phyloP scores from a whole-genome alignment of 2,888 invertebrate genomes.

The Cordylochernes scorpioides region DNA sequence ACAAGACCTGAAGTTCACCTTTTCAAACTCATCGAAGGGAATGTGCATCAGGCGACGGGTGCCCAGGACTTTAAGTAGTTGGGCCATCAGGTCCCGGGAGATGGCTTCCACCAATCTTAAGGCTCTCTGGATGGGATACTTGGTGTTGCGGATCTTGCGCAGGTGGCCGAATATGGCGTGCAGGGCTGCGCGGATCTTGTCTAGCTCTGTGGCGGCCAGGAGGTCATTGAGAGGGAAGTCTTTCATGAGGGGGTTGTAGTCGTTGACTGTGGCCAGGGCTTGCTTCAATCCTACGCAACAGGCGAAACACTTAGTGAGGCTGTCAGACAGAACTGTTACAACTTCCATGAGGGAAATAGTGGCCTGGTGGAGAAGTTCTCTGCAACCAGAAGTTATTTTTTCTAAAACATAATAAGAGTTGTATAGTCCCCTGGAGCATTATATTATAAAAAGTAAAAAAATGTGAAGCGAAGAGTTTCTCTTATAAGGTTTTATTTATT shows the following conservation, averaged over 20 bases:
- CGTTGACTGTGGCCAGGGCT: constrained; percentile 78
- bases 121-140: constrained; percentile 83
- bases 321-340: too few species aligned
- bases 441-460: too few species aligned
- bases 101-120: constrained; percentile 87
- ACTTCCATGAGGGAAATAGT: too few species aligned
- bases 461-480: too few species aligned
- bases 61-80: constrained; percentile 48
- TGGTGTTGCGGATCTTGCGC: constrained; percentile 80
- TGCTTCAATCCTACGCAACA: constrained; percentile 46
- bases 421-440: too few species aligned
- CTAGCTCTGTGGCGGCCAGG: constrained; percentile 81
- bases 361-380: too few species aligned
- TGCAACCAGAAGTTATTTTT: too few species aligned
- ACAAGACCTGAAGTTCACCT: too few species aligned
- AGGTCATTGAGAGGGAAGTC: constrained; percentile 97
- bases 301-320: too few species aligned
- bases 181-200: constrained; percentile 54
- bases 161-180: constrained; percentile 82
- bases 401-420: too few species aligned
- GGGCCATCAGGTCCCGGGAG: constrained; percentile 76
- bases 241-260: constrained; percentile 96
- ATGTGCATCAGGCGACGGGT: constrained; percentile 90
- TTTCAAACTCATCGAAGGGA: constrained; percentile 91
- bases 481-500: too few species aligned